Evolutionary conservation across 2,113 vertebrate genomes (phyloP).

Genomic region (Syngnathus floridae): DNA sequence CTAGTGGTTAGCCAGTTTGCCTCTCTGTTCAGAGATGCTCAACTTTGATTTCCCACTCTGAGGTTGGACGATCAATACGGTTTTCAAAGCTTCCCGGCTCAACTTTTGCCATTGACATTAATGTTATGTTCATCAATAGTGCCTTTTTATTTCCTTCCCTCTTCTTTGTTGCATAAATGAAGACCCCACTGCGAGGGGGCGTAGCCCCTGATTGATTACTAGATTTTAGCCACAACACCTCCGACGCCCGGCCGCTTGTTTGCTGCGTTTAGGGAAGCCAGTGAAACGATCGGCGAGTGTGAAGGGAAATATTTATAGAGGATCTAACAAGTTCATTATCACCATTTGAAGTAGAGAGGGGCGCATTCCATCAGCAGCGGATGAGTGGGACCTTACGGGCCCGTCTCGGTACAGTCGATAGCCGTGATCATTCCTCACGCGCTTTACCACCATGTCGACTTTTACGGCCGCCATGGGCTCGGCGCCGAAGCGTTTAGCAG

Average conservation of each 20-base stretch:
- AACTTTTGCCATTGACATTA: conserved; percentile 35
- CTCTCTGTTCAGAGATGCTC: too few relatives aligned
- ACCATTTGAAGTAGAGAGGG: conserved; percentile 24
- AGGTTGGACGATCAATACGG: not conserved
- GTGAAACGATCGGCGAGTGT: conserved; percentile 55
- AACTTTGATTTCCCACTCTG: not conserved
- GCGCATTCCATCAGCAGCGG: conserved; percentile 42
- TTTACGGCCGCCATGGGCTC: conserved; percentile 67
- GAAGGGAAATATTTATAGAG: conserved; percentile 68
- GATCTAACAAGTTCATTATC: conserved; percentile 69
- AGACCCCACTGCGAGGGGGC: conserved; percentile 36
- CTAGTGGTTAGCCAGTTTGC: too few relatives aligned
- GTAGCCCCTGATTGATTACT: conserved; percentile 55
- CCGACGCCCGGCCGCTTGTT: conserved; percentile 56
- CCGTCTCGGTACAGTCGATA: conserved; percentile 62
- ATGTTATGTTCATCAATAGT: conserved; percentile 53
- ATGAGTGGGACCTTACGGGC: conserved; percentile 54
- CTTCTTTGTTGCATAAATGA: conserved; percentile 32
- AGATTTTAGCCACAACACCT: conserved; percentile 52
- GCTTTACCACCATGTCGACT: conserved; percentile 57
- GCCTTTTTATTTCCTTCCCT: conserved; percentile 29
- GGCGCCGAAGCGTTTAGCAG: conserved; percentile 55
- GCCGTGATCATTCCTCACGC: conserved; percentile 64
- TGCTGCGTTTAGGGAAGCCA: conserved; percentile 43
- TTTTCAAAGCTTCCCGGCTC: conserved; percentile 21